phyloP scores from a whole-genome alignment of 2,888 invertebrate species.

The Acanthosepion esculentum region DNA sequence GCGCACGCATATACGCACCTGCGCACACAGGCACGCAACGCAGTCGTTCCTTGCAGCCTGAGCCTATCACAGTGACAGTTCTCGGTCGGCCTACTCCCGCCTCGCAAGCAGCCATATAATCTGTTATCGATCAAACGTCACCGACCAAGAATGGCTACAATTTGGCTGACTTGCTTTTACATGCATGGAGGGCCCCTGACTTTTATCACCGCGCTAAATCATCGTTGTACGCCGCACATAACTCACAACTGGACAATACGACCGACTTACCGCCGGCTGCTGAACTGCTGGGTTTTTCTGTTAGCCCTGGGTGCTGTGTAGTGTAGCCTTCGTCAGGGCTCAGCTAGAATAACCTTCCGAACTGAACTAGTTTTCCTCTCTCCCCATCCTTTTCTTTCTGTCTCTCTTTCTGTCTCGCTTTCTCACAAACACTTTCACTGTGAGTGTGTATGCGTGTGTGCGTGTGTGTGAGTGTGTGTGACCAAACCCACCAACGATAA shows the following conservation, averaged over 20 bases:
- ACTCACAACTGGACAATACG: conserved; percentile 33
- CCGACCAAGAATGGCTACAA: conserved; percentile 33
- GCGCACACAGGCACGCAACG: background rate
- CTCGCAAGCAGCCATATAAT: conserved; percentile 11
- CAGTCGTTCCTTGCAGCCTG: background rate
- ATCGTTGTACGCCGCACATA: background rate
- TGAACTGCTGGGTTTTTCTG: background rate
- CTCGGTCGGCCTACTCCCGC: conserved; percentile 33
- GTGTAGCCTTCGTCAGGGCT: conserved; percentile 15
- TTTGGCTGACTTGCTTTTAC: conserved; percentile 9
- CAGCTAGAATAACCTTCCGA: conserved; percentile 7
- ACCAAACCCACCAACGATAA: too few relatives aligned
- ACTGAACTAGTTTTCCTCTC: background rate
- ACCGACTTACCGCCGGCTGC: conserved; percentile 23
- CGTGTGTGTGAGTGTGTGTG: too few relatives aligned
- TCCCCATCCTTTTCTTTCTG: background rate
- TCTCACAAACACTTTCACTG: too few relatives aligned
- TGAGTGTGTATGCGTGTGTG: too few relatives aligned
- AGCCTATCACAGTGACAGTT: conserved; percentile 33
- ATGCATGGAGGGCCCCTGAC: conserved; percentile 13
- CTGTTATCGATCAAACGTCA: conserved; percentile 8
- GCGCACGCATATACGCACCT: background rate
- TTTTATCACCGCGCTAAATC: conserved; percentile 33
- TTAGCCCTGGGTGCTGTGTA: background rate
- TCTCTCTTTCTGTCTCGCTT: too few relatives aligned